Evolutionary conservation across 2,797 vertebrate species (phyloP).

Genomic region (Heteromormyrus szaboi): DNA sequence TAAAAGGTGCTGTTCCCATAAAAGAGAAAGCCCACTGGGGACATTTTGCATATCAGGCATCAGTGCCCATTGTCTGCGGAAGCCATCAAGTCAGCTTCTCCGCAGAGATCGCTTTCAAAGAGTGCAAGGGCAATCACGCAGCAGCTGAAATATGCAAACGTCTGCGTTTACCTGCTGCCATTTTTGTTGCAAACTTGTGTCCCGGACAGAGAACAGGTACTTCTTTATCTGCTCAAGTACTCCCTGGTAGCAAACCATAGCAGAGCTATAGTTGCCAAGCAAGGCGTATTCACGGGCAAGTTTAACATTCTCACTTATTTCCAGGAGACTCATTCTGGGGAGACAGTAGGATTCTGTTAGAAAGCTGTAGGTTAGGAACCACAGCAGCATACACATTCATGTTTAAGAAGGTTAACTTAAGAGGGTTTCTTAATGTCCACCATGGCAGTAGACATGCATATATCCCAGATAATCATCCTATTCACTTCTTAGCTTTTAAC

Average conservation of each 20-base stretch:
- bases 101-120: neutral
- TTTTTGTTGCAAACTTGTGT: conserved; percentile 75
- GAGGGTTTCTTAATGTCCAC: neutral
- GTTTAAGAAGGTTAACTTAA: neutral
- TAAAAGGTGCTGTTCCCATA: neutral
- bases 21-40: neutral
- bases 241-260: conserved; percentile 87
- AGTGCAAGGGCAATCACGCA: neutral
- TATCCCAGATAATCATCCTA: neutral
- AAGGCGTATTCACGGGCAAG: conserved; percentile 91
- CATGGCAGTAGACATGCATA: neutral
- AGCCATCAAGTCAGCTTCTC: neutral
- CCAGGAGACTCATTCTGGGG: conserved; percentile 82
- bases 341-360: neutral
- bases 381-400: neutral
- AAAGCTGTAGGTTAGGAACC: neutral
- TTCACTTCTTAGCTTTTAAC: neutral
- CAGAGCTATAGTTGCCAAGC: conserved; percentile 92
- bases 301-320: conserved; percentile 94
- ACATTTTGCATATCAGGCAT: neutral
- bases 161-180: conserved; percentile 83
- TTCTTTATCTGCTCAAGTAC: conserved; percentile 91
- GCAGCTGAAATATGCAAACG: neutral
- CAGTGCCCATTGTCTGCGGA: neutral
- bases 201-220: conserved; percentile 73